These are phyloP conservation scores for Prorops nasuta DNA, from an alignment of 1,140 invertebrate genomes.

Conservation along the genomic window DNA sequence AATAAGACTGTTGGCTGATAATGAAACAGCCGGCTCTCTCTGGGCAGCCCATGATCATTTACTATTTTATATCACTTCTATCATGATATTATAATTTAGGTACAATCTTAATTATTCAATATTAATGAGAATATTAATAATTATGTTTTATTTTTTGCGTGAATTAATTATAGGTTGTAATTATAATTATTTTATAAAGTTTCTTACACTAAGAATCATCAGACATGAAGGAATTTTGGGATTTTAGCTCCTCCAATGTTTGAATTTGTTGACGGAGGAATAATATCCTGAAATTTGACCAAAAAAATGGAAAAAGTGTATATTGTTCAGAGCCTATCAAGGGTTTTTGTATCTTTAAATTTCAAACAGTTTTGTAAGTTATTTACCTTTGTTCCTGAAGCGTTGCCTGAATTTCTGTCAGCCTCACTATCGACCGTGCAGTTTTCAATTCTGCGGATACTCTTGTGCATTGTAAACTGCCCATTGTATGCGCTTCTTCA, in stretches of 20 bases:
- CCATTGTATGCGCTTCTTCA: slow-evolving; percentile 81
- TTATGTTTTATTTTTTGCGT: slow-evolving; percentile 55
- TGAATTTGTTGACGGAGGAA: slow-evolving; percentile 88
- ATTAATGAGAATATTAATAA: slow-evolving; percentile 59
- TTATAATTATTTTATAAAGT: slow-evolving; percentile 58
- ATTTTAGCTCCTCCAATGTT: slow-evolving; percentile 86
- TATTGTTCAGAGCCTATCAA: not conserved
- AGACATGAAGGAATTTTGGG: slow-evolving; percentile 88
- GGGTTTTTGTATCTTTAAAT: slow-evolving; percentile 2
- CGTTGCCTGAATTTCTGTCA: slow-evolving; percentile 95
- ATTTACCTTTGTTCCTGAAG: slow-evolving; percentile 93
- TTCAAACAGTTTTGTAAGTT: not conserved
- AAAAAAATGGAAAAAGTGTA: slow-evolving; percentile 2
- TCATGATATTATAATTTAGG: slow-evolving; percentile 57
- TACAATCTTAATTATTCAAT: slow-evolving; percentile 59
- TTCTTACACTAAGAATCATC: slow-evolving; percentile 67
- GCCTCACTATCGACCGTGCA: slow-evolving; percentile 87
- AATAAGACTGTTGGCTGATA: slow-evolving; percentile 42
- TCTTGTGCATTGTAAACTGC: slow-evolving; percentile 85
- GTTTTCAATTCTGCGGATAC: slow-evolving; percentile 94
- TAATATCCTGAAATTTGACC: slow-evolving; percentile 70
- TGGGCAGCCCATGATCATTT: slow-evolving; percentile 46
- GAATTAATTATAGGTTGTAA: slow-evolving; percentile 57
- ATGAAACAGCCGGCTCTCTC: slow-evolving; percentile 41
- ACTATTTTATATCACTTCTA: slow-evolving; percentile 53